Base-by-base conservation (phyloP, 2,888 invertebrate species). In the Gastracanthus pulcherrimus region DNA sequence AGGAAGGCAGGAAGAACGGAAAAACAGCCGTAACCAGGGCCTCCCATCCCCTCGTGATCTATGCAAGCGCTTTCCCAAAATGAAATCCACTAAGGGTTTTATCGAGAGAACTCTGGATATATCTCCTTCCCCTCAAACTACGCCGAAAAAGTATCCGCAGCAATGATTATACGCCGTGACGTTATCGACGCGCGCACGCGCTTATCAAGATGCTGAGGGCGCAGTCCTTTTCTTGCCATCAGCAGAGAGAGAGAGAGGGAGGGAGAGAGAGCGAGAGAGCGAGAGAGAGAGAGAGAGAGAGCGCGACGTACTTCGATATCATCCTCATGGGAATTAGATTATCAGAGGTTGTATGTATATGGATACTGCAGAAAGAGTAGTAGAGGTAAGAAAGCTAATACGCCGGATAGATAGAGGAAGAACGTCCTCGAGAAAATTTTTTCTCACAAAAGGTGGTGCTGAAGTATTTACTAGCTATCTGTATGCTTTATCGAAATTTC, bases 51-150 rank as follows among this genome's bases (percentile, higher is more conserved):
- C 23, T 0, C 26, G 23, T 55, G 55, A 55, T 55, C 23, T 55
- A 62, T 6, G 34, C 19, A 62, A 62, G 34, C 34, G n/a, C 62
- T 62, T 34, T 34, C 19, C 62, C 19, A 34, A 36, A 62, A 62
- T 36, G 36, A 62, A 62, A 62, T 62, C 34, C 34, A 62, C 62
- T 62, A 19, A 62, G 62, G 36, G 16, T 19, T 62, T 62, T 34
- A 62, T 62, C 62, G 19, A 23, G 55, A 55, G n/a, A 51, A 13
- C 48, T 4, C 48, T 48, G 6, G 3, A 5, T 19, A 6, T 19
- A 19, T 55, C 48, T 48, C 19, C 19, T 6, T 48, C 19, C 6
- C 19, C n/a, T n/a, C n/a, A n/a, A n/a, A n/a, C n/a, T n/a, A n/a
- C n/a, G n/a, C n/a, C n/a, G n/a, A n/a, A n/a, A n/a, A n/a, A n/a